Conservation (phyloP, 2,113 vertebrate species). For the Trogon melanurus region DNA sequence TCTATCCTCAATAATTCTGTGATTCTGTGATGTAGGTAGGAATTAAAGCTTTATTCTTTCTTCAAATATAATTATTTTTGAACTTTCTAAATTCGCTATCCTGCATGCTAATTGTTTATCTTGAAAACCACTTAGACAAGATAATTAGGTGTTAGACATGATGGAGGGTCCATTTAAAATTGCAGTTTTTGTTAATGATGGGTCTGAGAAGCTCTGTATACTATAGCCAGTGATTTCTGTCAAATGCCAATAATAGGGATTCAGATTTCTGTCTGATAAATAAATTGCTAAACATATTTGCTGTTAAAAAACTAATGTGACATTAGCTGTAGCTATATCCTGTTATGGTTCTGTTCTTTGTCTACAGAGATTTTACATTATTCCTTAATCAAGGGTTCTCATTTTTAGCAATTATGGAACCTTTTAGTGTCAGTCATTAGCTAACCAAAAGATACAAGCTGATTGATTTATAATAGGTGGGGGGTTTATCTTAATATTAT, state of each 20-base stretch:
- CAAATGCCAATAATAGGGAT: conserved; percentile 1
- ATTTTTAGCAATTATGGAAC: conserved; percentile 18
- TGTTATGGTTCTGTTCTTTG: not conserved
- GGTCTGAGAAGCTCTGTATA: not conserved
- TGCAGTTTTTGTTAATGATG: not conserved
- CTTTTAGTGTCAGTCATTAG: conserved; percentile 47
- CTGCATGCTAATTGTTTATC: not conserved
- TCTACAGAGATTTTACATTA: conserved; percentile 18
- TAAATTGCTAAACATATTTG: conserved; percentile 16
- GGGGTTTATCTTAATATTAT: not conserved
- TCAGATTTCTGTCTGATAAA: conserved; percentile 12
- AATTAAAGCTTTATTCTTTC: not conserved
- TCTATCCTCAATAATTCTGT: too few relatives aligned
- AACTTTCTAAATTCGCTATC: not conserved
- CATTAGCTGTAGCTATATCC: not conserved
- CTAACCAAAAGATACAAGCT: not conserved
- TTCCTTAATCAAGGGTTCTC: not conserved
- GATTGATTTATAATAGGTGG: not conserved
- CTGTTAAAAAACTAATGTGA: conserved; percentile 1
- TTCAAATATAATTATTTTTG: not conserved
- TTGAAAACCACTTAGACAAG: not conserved
- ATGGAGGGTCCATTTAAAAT: not conserved
- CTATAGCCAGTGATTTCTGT: not conserved
- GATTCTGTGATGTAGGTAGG: not conserved
- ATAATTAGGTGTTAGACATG: not conserved